A percentile compares a stretch with the other conserved stretches of the same genome.
Conservation (phyloP, 2,888 invertebrate species). For the Plebejus anna region DNA sequence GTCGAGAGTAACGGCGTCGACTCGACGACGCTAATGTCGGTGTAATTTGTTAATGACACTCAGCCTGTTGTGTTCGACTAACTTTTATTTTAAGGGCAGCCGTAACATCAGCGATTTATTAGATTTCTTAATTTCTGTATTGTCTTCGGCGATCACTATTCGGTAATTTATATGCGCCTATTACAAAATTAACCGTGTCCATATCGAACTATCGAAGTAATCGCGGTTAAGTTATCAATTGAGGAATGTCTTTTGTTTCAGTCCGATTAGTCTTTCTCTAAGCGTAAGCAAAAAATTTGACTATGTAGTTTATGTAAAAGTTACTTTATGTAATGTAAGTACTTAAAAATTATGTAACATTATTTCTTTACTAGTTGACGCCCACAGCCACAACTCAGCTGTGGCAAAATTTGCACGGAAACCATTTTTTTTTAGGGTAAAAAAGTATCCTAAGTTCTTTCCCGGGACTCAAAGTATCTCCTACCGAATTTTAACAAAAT, state of each 20-base stretch:
- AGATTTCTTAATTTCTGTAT: conserved; percentile 31
- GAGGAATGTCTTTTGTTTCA: conserved; percentile 46
- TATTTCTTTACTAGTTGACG: too few relatives aligned
- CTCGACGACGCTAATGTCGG: conserved; percentile 3
- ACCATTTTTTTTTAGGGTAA: too few relatives aligned
- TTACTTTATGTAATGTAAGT: too few relatives aligned
- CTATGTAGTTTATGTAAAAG: background rate
- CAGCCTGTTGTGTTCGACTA: conserved; percentile 29
- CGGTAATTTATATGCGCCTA: background rate
- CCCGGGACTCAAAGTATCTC: too few relatives aligned
- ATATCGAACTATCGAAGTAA: background rate
- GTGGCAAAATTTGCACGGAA: too few relatives aligned
- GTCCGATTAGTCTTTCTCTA: background rate
- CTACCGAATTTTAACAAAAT: too few relatives aligned
- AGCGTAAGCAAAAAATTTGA: background rate
- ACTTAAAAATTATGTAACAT: too few relatives aligned
- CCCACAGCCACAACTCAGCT: too few relatives aligned
- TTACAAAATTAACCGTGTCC: background rate
- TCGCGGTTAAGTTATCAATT: background rate
- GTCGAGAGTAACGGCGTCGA: conserved; percentile 1
- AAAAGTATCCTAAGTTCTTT: too few relatives aligned
- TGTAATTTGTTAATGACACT: conserved; percentile 39
- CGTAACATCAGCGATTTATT: conserved; percentile 33
- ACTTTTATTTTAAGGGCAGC: conserved; percentile 36
- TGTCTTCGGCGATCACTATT: background rate